Evolutionary conservation across 2,888 invertebrate species (phyloP).

Genomic region (Drosophila paramelanica): DNA sequence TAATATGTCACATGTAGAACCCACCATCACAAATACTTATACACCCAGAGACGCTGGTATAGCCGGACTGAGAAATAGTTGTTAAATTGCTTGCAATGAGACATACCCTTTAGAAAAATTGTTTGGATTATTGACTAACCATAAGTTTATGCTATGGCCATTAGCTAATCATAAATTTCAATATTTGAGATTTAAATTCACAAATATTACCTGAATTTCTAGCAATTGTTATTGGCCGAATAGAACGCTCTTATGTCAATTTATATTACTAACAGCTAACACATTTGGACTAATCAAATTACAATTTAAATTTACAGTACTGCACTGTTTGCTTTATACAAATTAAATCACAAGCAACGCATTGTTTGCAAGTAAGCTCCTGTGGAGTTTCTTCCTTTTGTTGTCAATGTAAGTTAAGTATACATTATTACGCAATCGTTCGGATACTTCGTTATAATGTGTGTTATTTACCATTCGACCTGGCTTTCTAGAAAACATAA

Average conservation of each 20-base stretch:
- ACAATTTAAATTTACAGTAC: neutral
- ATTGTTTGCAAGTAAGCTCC: neutral
- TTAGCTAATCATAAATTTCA: slow-evolving; percentile 5
- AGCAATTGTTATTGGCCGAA: neutral
- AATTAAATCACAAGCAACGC: neutral
- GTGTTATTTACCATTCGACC: neutral
- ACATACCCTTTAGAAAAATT: slow-evolving; percentile 9
- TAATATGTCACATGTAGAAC: slow-evolving; percentile 40
- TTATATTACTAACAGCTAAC: neutral
- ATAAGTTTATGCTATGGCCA: neutral
- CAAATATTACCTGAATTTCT: neutral
- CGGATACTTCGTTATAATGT: slow-evolving; percentile 23
- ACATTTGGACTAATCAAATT: neutral
- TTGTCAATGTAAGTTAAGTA: slow-evolving; percentile 31
- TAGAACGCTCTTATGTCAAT: neutral
- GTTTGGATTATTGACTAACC: neutral
- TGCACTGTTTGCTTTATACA: neutral
- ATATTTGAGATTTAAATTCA: neutral
- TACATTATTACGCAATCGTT: slow-evolving; percentile 57
- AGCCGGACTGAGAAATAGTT: slow-evolving; percentile 6
- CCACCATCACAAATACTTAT: slow-evolving; percentile 11
- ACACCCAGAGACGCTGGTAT: neutral
- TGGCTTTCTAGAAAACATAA: neutral
- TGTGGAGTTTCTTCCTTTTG: neutral
- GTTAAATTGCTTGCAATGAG: neutral